A percentile compares a stretch with the other conserved stretches of the same genome.
Evolutionary conservation across 2,113 vertebrate genomes (phyloP).

Genomic region (Cervus canadensis): DNA sequence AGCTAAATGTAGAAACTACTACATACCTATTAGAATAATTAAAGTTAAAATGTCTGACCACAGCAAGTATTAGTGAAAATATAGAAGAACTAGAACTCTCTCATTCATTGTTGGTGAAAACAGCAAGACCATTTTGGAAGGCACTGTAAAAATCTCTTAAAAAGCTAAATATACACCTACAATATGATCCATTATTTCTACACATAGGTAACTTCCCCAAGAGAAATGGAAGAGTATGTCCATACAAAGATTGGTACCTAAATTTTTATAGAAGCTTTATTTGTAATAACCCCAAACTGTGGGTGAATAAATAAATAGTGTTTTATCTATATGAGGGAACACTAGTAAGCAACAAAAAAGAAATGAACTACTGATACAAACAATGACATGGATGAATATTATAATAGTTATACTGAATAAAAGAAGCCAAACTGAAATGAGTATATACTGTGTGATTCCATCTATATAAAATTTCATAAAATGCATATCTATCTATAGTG

Average conservation of each 20-base stretch:
- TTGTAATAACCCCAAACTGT: neutral
- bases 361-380: neutral
- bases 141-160: neutral
- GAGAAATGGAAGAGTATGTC: neutral
- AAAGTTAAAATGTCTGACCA: neutral
- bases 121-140: neutral
- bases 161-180: neutral
- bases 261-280: neutral
- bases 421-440: neutral
- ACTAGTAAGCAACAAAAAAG: neutral
- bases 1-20: neutral
- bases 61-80: neutral
- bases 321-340: neutral
- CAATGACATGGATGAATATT: neutral
- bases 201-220: neutral
- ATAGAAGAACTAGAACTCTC: neutral
- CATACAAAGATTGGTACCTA: neutral
- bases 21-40: neutral
- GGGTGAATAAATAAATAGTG: neutral
- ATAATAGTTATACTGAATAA: neutral
- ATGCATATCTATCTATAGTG: neutral
- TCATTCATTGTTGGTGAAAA: neutral
- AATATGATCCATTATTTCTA: neutral
- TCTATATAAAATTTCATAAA: neutral
- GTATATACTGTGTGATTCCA: neutral